A percentile compares a stretch with the other conserved stretches of the same genome.
phyloP scores from a whole-genome alignment of 2,113 vertebrate genomes.

The Callocephalon fimbriatum region DNA sequence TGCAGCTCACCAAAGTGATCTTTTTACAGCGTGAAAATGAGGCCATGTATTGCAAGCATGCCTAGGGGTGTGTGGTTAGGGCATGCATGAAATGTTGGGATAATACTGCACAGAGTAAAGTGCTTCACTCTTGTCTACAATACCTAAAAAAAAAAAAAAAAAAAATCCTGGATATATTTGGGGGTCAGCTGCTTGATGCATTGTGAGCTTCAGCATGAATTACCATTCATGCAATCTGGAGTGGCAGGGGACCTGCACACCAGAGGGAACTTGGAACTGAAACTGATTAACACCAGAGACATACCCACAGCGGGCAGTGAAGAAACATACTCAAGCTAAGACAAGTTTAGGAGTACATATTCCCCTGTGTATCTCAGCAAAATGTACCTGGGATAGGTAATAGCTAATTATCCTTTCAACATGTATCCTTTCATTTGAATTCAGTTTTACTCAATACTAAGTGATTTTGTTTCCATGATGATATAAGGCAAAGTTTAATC shows the following conservation, averaged over 20 bases:
- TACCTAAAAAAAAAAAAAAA: neutral
- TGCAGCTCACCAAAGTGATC: neutral
- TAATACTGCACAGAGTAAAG: neutral
- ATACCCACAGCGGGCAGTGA: neutral
- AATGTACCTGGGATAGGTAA: neutral
- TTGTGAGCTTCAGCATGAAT: neutral
- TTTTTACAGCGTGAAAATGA: neutral
- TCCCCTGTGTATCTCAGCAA: neutral
- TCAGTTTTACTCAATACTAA: neutral
- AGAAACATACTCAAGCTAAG: neutral
- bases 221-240: neutral
- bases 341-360: neutral
- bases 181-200: neutral
- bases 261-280: neutral
- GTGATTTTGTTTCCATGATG: neutral
- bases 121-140: neutral
- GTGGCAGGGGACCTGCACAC: neutral
- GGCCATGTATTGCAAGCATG: neutral
- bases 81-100: neutral
- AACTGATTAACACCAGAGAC: slow-evolving; percentile 2
- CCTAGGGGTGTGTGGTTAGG: neutral
- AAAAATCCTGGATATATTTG: neutral
- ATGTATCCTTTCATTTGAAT: neutral
- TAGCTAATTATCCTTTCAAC: slow-evolving; percentile 11
- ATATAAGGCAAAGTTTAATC: neutral